A percentile compares a stretch with the other conserved stretches of the same genome.
phyloP scores from a whole-genome alignment of 2,113 vertebrate species.

The Nyctibius bracteatus region DNA sequence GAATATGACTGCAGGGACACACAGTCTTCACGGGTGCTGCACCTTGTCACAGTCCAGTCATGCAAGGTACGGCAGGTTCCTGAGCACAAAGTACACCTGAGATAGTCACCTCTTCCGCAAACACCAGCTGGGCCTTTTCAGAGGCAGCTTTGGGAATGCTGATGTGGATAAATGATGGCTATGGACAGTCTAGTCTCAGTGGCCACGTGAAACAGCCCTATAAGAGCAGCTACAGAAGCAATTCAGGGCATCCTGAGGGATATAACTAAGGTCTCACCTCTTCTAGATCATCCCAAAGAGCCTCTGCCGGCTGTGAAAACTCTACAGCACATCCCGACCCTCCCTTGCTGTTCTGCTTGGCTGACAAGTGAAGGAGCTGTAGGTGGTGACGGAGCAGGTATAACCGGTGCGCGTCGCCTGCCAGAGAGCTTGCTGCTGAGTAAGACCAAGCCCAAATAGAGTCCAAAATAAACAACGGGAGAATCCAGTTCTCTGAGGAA shows the following conservation, averaged over 20 bases:
- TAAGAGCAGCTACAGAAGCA: not conserved
- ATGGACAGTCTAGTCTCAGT: not conserved
- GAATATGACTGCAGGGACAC: not conserved
- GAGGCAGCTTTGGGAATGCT: not conserved
- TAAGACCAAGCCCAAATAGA: not conserved
- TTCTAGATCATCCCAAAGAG: not conserved
- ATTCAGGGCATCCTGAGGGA: not conserved
- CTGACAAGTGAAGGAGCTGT: not conserved
- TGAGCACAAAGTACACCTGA: not conserved
- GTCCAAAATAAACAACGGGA: not conserved
- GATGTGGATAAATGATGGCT: not conserved
- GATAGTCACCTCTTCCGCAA: not conserved
- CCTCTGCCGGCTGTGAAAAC: not conserved
- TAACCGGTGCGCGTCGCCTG: not conserved
- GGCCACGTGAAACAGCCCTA: not conserved
- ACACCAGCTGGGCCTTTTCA: not conserved
- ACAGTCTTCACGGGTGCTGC: not conserved
- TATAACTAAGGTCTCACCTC: not conserved
- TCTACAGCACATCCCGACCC: not conserved
- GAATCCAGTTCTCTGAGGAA: not conserved
- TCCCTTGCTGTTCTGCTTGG: not conserved
- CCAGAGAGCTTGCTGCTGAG: not conserved
- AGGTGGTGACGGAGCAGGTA: not conserved
- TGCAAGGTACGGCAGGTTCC: not conserved
- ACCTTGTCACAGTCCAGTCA: not conserved